phyloP scores from a whole-genome alignment of 2,113 vertebrate species.

The Istiophorus platypterus region DNA sequence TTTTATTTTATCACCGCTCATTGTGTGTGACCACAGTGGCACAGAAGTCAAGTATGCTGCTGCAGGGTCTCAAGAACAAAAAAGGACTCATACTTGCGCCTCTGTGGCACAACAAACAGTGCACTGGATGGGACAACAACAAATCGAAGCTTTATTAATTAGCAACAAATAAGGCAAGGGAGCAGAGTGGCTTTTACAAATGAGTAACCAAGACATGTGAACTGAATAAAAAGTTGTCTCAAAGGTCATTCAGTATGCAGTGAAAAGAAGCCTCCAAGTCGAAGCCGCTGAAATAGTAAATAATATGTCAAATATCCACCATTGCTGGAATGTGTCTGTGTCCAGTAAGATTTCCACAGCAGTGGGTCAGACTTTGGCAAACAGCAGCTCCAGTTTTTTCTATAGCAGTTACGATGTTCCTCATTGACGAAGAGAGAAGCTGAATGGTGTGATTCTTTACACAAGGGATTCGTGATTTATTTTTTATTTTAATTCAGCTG shows the following conservation, averaged over 20 bases:
- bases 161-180: conserved; percentile 49
- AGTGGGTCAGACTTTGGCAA: neutral
- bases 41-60: conserved; percentile 30
- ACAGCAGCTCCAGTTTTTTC: neutral
- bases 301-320: neutral
- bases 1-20: conserved; percentile 54
- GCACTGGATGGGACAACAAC: conserved; percentile 21
- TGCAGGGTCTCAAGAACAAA: conserved; percentile 26
- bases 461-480: neutral
- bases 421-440: neutral
- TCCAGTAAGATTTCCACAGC: neutral
- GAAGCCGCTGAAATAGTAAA: conserved; percentile 11
- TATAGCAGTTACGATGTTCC: neutral
- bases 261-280: neutral
- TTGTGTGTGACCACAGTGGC: conserved; percentile 62
- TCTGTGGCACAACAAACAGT: conserved; percentile 42
- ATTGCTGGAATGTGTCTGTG: neutral
- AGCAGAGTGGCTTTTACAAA: conserved; percentile 29
- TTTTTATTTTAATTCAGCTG: neutral
- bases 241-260: neutral
- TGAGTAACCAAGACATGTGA: conserved; percentile 31
- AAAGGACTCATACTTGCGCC: conserved; percentile 34
- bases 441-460: neutral
- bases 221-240: conserved; percentile 26
- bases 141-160: conserved; percentile 38